These are phyloP conservation scores for Geotrupes spiniger DNA, from an alignment of 2,888 invertebrate species.

Conservation along the genomic window DNA sequence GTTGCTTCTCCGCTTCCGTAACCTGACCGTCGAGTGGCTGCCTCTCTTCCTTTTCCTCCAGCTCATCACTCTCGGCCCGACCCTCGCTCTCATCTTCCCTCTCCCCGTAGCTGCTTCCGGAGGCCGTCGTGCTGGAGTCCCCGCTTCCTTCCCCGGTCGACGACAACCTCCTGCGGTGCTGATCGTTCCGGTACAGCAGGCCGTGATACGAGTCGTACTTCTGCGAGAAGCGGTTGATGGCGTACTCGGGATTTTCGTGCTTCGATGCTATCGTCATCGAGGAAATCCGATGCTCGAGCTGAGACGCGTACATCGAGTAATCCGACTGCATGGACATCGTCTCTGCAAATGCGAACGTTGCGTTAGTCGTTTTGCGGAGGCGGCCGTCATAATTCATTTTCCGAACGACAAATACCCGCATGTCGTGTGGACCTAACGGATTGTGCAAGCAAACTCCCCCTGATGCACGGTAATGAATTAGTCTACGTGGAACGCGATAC, in stretches of 20 bases:
- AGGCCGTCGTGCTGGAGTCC: slow-evolving; percentile 51
- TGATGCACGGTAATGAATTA: no score
- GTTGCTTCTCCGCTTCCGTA: slow-evolving; percentile 62
- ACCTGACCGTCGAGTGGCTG: slow-evolving; percentile 52
- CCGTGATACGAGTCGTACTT: slow-evolving; percentile 47
- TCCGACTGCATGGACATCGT: slow-evolving; percentile 18
- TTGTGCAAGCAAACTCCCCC: no score
- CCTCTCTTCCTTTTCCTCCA: slow-evolving; percentile 45
- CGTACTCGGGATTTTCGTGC: slow-evolving; percentile 37
- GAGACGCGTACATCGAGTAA: slow-evolving; percentile 29
- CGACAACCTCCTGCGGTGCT: slow-evolving; percentile 54
- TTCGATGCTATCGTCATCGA: slow-evolving; percentile 37
- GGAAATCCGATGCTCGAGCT: slow-evolving; percentile 41
- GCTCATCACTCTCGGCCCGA: slow-evolving; percentile 53
- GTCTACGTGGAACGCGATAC: no score
- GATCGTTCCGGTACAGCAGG: slow-evolving; percentile 38
- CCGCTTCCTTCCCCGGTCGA: slow-evolving; percentile 60
- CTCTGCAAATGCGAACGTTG: slow-evolving; percentile 7
- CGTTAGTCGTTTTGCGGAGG: no score
- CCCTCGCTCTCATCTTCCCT: slow-evolving; percentile 58
- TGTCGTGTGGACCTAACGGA: no score
- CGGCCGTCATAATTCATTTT: no score
- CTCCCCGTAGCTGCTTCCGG: slow-evolving; percentile 51
- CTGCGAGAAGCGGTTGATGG: slow-evolving; percentile 40
- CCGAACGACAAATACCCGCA: no score